phyloP scores from a whole-genome alignment of 2,888 invertebrate genomes.

The Yponomeuta malinellus region DNA sequence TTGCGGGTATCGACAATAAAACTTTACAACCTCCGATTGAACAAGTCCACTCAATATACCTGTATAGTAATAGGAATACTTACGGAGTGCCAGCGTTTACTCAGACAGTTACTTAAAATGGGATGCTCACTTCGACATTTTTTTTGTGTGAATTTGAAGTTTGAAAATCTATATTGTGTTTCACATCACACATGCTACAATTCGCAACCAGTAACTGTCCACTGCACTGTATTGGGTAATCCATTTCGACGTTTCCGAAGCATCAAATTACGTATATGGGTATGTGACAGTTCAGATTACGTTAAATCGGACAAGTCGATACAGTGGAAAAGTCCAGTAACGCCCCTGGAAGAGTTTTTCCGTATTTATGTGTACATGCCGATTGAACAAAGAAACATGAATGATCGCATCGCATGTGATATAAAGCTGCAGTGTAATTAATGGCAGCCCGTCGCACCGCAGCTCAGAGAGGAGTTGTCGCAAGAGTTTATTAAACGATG shows the following conservation, averaged over 20 bases:
- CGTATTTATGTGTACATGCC: background rate
- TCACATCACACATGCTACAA: background rate
- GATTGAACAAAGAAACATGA: background rate
- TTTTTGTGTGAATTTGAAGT: background rate
- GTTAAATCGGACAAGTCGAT: too few relatives aligned
- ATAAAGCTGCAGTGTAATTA: background rate
- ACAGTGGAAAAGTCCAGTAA: too few relatives aligned
- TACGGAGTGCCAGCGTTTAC: slow-evolving; percentile 8
- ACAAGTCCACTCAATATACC: slow-evolving; percentile 12
- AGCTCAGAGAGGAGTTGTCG: slow-evolving; percentile 54
- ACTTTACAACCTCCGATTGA: slow-evolving; percentile 21
- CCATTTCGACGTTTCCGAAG: too few relatives aligned
- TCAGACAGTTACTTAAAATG: background rate
- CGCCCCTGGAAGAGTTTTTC: background rate
- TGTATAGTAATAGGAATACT: slow-evolving; percentile 13
- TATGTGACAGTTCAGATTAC: too few relatives aligned
- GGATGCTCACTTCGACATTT: background rate
- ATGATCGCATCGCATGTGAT: background rate
- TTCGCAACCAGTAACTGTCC: too few relatives aligned
- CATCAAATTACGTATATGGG: too few relatives aligned
- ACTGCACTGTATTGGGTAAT: too few relatives aligned
- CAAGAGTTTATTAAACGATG: slow-evolving; percentile 67
- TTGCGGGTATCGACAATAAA: slow-evolving; percentile 39
- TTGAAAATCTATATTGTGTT: background rate
- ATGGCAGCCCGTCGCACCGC: slow-evolving; percentile 44